A percentile compares a stretch with the other conserved stretches of the same genome.
Conservation (phyloP, 2,888 invertebrate genomes). For the Eupeodes luniger region DNA sequence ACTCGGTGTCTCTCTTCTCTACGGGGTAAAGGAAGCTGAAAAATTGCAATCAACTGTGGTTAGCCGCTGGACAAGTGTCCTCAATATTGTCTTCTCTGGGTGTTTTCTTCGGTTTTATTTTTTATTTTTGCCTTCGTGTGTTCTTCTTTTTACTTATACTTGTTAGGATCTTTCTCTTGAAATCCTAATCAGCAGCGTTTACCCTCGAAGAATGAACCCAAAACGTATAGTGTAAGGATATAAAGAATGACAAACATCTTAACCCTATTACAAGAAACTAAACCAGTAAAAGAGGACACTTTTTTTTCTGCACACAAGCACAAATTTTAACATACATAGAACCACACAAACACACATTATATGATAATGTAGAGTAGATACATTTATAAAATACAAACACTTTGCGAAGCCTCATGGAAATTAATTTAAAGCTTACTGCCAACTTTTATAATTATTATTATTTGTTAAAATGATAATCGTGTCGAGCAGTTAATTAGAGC, state of each 20-base stretch:
- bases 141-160: neutral
- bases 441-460: constrained; percentile 63
- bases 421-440: constrained; percentile 46
- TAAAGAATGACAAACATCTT: constrained; percentile 52
- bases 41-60: constrained; percentile 67
- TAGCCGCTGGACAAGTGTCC: constrained; percentile 66
- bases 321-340: neutral
- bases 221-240: neutral
- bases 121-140: constrained; percentile 2
- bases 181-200: constrained; percentile 53
- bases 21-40: neutral
- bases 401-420: constrained; percentile 37
- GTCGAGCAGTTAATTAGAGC: constrained; percentile 74
- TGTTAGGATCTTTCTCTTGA: constrained; percentile 14
- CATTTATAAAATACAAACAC: neutral
- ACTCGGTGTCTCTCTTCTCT: neutral
- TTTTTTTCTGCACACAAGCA: neutral
- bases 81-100: constrained; percentile 26
- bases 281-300: neutral
- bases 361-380: neutral
- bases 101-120: constrained; percentile 2
- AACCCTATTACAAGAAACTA: constrained; percentile 55
- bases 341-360: neutral
- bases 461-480: constrained; percentile 75
- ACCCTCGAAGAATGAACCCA: constrained; percentile 29